Percentiles rank a stretch among this genome's conserved stretches.
Conservation (phyloP, 2,797 vertebrate species). For the Poeciliopsis infans region DNA sequence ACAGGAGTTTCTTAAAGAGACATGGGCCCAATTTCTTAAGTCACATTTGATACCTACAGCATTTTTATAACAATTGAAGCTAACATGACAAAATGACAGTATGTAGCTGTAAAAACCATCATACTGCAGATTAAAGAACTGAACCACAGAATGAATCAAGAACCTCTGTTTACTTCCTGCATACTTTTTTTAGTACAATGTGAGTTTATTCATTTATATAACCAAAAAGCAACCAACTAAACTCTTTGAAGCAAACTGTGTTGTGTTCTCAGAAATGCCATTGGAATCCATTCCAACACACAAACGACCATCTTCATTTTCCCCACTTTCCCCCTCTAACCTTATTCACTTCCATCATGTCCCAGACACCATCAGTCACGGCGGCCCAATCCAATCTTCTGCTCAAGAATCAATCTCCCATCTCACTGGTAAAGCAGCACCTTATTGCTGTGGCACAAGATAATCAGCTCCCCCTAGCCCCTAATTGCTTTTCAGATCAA, state of each 20-base stretch:
- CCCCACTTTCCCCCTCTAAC: constrained; percentile 13
- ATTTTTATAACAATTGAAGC: no score
- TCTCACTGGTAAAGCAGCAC: constrained; percentile 55
- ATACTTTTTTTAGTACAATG: neutral
- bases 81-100: no score
- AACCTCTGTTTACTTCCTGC: neutral
- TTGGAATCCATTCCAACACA: neutral
- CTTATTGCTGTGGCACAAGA: constrained; percentile 61
- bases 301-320: constrained; percentile 22
- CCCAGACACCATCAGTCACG: constrained; percentile 72
- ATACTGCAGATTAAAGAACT: neutral
- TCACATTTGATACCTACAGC: no score
- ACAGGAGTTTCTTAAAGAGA: no score
- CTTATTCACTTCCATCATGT: constrained; percentile 49
- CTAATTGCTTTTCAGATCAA: constrained; percentile 84
- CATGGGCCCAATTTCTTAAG: no score
- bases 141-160: neutral
- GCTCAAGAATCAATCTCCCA: constrained; percentile 72
- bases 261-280: neutral
- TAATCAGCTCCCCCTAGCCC: constrained; percentile 70
- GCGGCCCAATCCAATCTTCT: constrained; percentile 62
- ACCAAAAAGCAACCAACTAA: neutral
- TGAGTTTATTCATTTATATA: neutral
- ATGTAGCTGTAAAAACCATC: no score
- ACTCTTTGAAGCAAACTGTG: neutral